Conservation (phyloP, 1,140 invertebrate species). For the Rhagoletis zephyria region DNA sequence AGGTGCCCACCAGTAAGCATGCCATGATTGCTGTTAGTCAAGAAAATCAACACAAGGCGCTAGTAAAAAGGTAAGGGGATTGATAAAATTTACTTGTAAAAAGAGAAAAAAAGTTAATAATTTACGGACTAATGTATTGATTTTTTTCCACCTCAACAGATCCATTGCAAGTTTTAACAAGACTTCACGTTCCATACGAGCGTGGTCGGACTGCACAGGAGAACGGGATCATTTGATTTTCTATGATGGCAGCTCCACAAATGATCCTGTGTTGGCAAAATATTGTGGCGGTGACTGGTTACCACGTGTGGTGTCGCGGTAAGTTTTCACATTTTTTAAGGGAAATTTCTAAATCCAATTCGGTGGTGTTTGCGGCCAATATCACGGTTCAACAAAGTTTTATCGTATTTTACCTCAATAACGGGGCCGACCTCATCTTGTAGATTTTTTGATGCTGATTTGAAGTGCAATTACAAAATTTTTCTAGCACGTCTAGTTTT, state of each 20-base stretch:
- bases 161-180: conserved; percentile 76
- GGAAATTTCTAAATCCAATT: too few relatives aligned
- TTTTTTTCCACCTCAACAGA: conserved; percentile 11
- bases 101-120: too few relatives aligned
- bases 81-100: too few relatives aligned
- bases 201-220: conserved; percentile 87
- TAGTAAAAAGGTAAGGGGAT: conserved; percentile 77
- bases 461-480: too few relatives aligned
- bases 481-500: too few relatives aligned
- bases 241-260: conserved; percentile 85
- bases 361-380: not conserved
- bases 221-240: conserved; percentile 88
- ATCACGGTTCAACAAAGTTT: not conserved
- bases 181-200: conserved; percentile 80
- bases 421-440: too few relatives aligned
- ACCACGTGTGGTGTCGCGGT: conserved; percentile 80
- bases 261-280: conserved; percentile 86
- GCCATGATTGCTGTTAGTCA: conserved; percentile 88
- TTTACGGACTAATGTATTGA: too few relatives aligned
- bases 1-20: conserved; percentile 88
- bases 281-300: conserved; percentile 90
- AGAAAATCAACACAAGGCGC: conserved; percentile 81
- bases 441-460: too few relatives aligned
- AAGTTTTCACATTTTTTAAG: conserved; percentile 55
- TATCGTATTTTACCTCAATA: too few relatives aligned